Evolutionary conservation across 2,113 vertebrate genomes (phyloP).

Genomic region (Pterocles orientalis): DNA sequence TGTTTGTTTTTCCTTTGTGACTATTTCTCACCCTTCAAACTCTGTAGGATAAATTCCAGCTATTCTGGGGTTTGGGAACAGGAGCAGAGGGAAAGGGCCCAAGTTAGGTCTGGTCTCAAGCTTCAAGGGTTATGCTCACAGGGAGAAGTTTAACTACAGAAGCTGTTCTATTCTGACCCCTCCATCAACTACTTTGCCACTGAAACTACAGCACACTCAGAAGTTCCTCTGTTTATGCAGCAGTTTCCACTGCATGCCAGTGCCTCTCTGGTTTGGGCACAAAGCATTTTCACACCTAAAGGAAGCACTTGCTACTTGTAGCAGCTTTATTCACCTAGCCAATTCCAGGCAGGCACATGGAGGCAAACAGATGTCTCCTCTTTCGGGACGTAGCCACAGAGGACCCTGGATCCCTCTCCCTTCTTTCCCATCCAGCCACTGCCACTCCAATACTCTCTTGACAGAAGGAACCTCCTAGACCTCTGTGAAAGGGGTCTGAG

Average conservation of each 20-base stretch:
- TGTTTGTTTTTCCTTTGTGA: background rate
- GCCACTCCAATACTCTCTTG: background rate
- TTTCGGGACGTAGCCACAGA: background rate
- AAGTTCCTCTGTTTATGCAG: background rate
- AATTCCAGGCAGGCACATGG: background rate
- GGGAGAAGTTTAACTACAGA: background rate
- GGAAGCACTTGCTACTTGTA: background rate
- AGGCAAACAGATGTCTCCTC: background rate
- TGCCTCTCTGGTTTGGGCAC: background rate
- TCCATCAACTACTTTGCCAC: background rate
- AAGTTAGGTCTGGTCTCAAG: background rate
- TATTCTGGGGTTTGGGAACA: background rate
- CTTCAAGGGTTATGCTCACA: background rate
- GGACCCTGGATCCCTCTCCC: background rate
- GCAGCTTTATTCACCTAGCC: background rate
- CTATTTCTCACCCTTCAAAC: background rate
- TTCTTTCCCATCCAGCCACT: background rate
- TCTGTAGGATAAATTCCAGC: background rate
- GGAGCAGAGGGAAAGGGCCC: background rate
- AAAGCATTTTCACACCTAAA: background rate
- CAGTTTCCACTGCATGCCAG: background rate
- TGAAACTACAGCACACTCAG: background rate
- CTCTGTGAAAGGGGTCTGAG: background rate
- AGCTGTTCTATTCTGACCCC: background rate
- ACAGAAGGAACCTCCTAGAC: background rate